Evolutionary conservation across 1,140 invertebrate genomes (phyloP).

Genomic region (Drosophila virilis): DNA sequence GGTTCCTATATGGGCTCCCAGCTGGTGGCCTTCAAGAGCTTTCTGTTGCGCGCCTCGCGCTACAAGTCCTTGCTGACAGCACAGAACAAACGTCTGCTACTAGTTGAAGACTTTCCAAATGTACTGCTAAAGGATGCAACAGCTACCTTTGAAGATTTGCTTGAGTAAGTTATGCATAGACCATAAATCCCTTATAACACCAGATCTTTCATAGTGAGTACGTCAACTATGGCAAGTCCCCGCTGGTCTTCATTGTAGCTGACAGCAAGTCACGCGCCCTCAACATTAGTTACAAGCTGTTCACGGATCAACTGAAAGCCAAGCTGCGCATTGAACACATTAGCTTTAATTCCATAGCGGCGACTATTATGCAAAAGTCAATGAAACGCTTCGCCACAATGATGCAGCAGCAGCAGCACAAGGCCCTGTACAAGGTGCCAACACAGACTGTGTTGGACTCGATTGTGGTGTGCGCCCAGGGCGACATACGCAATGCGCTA

Average conservation of each 20-base stretch:
- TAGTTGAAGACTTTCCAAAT: conserved; percentile 92
- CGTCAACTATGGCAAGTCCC: conserved; percentile 86
- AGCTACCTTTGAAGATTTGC: conserved; percentile 86
- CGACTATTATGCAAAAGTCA: conserved; percentile 87
- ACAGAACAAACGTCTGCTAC: conserved; percentile 85
- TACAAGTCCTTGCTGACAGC: conserved; percentile 87
- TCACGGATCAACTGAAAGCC: conserved; percentile 86
- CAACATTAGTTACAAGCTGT: conserved; percentile 87
- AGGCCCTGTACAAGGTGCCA: conserved; percentile 85
- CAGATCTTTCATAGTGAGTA: conserved; percentile 85
- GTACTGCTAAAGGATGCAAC: conserved; percentile 86
- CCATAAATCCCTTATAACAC: not conserved
- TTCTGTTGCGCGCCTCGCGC: conserved; percentile 88
- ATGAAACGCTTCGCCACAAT: conserved; percentile 87
- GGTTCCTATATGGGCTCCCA: conserved; percentile 86
- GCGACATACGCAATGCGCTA: conserved; percentile 89
- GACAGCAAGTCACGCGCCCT: conserved; percentile 87
- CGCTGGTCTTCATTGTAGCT: conserved; percentile 89
- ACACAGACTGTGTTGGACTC: conserved; percentile 87
- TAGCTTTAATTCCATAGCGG: conserved; percentile 88
- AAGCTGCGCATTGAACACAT: conserved; percentile 87
- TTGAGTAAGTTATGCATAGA: conserved; percentile 86
- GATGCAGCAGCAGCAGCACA: conserved; percentile 84
- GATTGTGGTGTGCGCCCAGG: conserved; percentile 88
- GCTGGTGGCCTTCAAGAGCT: conserved; percentile 88